Percentiles rank a stretch among this genome's conserved stretches.
Conservation (phyloP, 2,113 vertebrate species). For the Ciconia maguari region DNA sequence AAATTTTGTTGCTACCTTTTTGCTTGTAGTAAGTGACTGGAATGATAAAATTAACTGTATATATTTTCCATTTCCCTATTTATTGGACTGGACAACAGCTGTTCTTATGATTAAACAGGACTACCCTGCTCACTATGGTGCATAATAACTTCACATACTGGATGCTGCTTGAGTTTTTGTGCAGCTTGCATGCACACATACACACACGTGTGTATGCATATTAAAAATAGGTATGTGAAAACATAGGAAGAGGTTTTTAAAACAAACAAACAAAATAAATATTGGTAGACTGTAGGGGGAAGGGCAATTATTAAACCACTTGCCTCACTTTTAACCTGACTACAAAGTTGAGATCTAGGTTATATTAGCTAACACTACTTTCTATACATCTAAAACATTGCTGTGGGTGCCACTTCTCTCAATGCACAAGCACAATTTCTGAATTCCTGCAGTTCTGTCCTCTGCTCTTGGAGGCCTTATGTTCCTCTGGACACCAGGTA, state of each 20-base stretch:
- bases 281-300: not conserved
- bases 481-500: not conserved
- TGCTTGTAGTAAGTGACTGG: not conserved
- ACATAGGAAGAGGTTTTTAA: not conserved
- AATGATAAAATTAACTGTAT: not conserved
- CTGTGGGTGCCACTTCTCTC: not conserved
- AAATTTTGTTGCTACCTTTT: not conserved
- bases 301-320: not conserved
- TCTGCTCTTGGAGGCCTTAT: not conserved
- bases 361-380: not conserved
- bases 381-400: not conserved
- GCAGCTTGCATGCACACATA: rapidly evolving
- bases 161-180: not conserved
- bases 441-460: not conserved
- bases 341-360: not conserved
- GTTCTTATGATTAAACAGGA: not conserved
- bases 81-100: not conserved
- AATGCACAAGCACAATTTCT: not conserved
- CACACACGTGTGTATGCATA: not conserved
- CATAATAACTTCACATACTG: not conserved
- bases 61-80: not conserved
- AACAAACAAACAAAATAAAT: not conserved
- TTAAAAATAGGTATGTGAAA: not conserved
- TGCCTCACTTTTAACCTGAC: not conserved
- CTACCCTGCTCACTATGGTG: not conserved